Evolutionary conservation across 2,888 invertebrate genomes (phyloP).

Genomic region (Aphodius granarius): DNA sequence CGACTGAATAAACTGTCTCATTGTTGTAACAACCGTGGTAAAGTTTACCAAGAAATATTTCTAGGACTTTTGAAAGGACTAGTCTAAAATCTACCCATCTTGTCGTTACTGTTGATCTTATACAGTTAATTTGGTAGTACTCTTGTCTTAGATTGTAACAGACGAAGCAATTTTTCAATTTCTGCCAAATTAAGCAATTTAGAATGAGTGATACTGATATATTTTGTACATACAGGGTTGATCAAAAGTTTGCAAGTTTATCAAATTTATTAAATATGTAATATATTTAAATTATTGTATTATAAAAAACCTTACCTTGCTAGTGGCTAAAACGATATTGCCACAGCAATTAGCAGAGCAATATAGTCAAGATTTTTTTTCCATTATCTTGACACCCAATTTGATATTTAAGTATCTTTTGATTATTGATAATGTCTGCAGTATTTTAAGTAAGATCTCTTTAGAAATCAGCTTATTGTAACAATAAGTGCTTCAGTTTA

Average conservation of each 20-base stretch:
- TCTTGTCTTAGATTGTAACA: slow-evolving; percentile 1
- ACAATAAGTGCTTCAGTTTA: not conserved
- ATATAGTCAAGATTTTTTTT: not conserved
- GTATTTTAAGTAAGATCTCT: not conserved
- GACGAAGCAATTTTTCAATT: slow-evolving; percentile 33
- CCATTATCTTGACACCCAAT: not conserved
- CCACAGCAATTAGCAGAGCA: not conserved
- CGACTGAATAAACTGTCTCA: not conserved
- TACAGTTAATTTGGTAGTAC: not conserved
- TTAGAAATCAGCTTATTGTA: not conserved
- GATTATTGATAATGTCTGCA: not conserved
- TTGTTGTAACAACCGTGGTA: not conserved
- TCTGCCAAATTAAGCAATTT: slow-evolving; percentile 28
- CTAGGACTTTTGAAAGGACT: not conserved
- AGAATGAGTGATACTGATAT: not conserved
- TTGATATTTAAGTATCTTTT: no score
- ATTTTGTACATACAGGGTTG: not conserved
- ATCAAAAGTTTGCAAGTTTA: not conserved
- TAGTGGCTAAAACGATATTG: no score
- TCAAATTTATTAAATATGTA: no score
- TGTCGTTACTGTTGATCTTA: not conserved
- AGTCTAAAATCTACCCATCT: not conserved
- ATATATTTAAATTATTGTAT: no score
- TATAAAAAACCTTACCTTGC: no score
- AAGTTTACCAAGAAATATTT: not conserved